These are phyloP conservation scores for Rhagonycha fulva DNA, from an alignment of 2,888 invertebrate species.

Conservation along the genomic window DNA sequence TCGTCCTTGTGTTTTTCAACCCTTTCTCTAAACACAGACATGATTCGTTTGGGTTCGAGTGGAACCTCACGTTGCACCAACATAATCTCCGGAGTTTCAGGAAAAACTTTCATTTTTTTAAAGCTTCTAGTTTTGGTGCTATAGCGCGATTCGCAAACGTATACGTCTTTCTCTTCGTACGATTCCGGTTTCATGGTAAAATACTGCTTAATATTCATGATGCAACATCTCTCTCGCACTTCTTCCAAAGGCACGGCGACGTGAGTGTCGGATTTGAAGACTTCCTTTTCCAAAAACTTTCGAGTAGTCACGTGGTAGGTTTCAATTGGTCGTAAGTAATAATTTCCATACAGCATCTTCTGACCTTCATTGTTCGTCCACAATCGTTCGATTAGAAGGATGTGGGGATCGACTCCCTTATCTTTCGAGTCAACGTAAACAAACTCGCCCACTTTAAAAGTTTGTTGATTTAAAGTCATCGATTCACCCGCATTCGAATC, in stretches of 20 bases:
- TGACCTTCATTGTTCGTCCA: constrained; percentile 84
- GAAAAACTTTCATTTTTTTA: constrained; percentile 90
- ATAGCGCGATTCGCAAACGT: constrained; percentile 96
- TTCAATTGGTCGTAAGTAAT: constrained; percentile 90
- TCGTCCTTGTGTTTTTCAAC: constrained; percentile 90
- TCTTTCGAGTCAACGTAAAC: constrained; percentile 76
- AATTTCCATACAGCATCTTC: constrained; percentile 89
- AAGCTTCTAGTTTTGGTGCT: constrained; percentile 83
- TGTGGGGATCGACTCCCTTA: constrained; percentile 71
- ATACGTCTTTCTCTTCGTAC: constrained; percentile 90
- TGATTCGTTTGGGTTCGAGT: constrained; percentile 83
- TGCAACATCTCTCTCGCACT: constrained; percentile 86
- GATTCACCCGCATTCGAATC: constrained; percentile 57
- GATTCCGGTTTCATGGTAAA: constrained; percentile 87
- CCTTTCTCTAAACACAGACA: constrained; percentile 91
- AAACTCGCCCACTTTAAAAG: constrained; percentile 85
- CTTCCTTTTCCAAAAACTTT: constrained; percentile 94
- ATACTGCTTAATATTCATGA: constrained; percentile 94
- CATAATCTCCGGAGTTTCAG: constrained; percentile 65
- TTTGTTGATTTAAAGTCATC: constrained; percentile 76
- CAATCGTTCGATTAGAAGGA: constrained; percentile 86
- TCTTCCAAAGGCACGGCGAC: constrained; percentile 84
- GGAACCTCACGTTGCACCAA: constrained; percentile 72
- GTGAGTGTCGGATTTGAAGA: constrained; percentile 92
- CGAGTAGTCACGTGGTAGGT: constrained; percentile 94